Conservation (phyloP, 2,113 vertebrate genomes). For the Xenotilapia longispinis region DNA sequence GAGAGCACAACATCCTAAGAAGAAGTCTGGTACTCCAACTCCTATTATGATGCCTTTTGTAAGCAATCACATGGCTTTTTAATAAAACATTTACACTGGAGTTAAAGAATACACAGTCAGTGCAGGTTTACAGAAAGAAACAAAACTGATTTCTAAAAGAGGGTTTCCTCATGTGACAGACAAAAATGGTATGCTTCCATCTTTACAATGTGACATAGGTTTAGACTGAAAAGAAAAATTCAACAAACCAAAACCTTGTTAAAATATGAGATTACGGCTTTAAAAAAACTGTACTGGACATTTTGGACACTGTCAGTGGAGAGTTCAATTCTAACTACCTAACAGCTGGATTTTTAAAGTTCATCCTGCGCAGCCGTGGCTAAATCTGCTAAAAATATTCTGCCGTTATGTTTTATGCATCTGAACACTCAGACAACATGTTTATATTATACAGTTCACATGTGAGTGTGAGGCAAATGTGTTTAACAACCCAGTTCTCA, state of each 20-base stretch:
- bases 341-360: not conserved
- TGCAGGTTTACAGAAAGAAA: constrained; percentile 6
- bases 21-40: not conserved
- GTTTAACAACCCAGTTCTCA: not conserved
- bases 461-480: not conserved
- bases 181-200: not conserved
- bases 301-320: not conserved
- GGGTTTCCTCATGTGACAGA: not conserved
- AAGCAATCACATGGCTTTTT: not conserved
- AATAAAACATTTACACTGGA: not conserved
- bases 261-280: not conserved
- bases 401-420: not conserved
- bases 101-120: not conserved
- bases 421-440: not conserved
- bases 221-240: not conserved
- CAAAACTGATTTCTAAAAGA: not conserved
- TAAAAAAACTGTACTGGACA: not conserved
- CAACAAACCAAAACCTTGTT: not conserved
- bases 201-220: not conserved
- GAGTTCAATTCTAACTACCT: not conserved
- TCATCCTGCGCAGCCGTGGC: not conserved
- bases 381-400: not conserved
- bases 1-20: not conserved
- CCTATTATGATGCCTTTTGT: not conserved
- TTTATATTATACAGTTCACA: not conserved